Percentiles rank a stretch among this genome's conserved stretches.
These are phyloP conservation scores for Apantesis nais DNA, from an alignment of 2,888 invertebrate species.

Conservation along the genomic window DNA sequence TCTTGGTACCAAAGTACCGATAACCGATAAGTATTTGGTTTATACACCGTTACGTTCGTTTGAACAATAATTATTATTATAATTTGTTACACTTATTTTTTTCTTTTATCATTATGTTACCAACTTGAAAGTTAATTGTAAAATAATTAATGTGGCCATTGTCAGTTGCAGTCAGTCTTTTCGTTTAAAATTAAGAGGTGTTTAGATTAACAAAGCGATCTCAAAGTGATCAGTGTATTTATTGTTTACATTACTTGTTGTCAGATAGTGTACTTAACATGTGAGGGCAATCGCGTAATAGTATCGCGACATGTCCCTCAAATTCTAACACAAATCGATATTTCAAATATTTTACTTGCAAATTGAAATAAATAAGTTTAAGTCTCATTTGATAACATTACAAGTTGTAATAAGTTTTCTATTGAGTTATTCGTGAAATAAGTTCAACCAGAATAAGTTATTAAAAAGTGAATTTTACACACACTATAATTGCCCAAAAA, in stretches of 20 bases:
- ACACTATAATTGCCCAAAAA: neutral
- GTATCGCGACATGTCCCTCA: constrained; percentile 25
- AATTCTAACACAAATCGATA: constrained; percentile 22
- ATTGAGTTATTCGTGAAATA: neutral
- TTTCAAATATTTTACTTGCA: constrained; percentile 35
- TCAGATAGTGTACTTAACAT: constrained; percentile 80
- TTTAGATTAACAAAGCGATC: constrained; percentile 81
- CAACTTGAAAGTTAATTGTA: constrained; percentile 67
- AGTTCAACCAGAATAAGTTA: neutral
- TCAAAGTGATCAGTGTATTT: constrained; percentile 85
- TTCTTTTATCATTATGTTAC: constrained; percentile 75
- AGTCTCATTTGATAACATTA: constrained; percentile 4
- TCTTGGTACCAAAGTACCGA: constrained; percentile 42
- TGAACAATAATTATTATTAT: constrained; percentile 54
- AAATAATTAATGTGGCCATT: constrained; percentile 75
- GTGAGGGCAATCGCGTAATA: constrained; percentile 30
- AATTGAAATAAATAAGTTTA: constrained; percentile 10
- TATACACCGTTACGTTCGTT: constrained; percentile 50
- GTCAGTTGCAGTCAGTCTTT: constrained; percentile 68
- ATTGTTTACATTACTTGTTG: constrained; percentile 77
- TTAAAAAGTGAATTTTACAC: neutral
- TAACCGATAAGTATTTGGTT: constrained; percentile 42
- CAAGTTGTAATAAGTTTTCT: neutral
- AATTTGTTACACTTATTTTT: constrained; percentile 61
- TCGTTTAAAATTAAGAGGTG: constrained; percentile 74